These are phyloP conservation scores for Platorchestia sp. DNA, from an alignment of 1,140 invertebrate species.

Conservation along the genomic window DNA sequence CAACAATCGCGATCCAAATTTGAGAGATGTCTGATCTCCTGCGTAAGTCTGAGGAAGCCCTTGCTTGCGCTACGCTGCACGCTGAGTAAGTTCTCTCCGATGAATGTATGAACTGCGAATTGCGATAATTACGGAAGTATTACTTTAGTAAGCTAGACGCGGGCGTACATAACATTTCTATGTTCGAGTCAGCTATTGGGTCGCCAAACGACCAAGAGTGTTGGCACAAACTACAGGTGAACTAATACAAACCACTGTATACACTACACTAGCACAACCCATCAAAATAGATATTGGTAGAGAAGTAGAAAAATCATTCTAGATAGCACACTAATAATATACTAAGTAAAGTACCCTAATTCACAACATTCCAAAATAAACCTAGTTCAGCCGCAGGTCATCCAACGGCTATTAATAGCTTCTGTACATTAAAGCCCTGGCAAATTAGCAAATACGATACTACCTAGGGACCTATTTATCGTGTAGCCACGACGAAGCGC, in stretches of 20 bases:
- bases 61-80: not conserved
- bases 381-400: not conserved
- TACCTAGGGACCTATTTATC: not conserved
- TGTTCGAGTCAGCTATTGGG: not conserved
- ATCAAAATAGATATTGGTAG: constrained; percentile 29
- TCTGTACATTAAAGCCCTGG: constrained; percentile 14
- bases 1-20: too few relatives aligned
- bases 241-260: constrained; percentile 8
- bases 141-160: not conserved
- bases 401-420: not conserved
- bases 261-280: constrained; percentile 30
- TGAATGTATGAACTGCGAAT: not conserved
- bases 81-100: not conserved
- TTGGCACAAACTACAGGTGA: not conserved
- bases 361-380: not conserved
- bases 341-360: not conserved
- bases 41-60: not conserved
- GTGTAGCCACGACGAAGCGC: not conserved
- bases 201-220: not conserved
- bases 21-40: too few relatives aligned
- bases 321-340: constrained; percentile 20
- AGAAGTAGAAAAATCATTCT: not conserved
- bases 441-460: not conserved
- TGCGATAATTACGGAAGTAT: not conserved
- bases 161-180: not conserved